Evolutionary conservation across 2,888 invertebrate species (phyloP), one percentile per base, ranked within the genome.

Genomic region (Galerucella pusilla): DNA sequence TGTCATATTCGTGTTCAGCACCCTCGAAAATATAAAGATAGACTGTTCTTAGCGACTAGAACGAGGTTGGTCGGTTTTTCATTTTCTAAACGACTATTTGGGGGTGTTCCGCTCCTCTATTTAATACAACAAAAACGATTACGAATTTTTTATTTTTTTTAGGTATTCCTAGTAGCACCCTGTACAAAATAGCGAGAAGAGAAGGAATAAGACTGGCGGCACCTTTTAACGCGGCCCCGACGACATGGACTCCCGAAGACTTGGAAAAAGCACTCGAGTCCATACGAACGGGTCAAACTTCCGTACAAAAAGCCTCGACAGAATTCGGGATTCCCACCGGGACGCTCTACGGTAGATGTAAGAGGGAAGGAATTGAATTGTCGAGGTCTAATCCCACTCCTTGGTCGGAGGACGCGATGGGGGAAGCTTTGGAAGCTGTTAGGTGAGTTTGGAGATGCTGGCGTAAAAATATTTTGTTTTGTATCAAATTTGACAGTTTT

Each of bases 321-420:
- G 94, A 94, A 87, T 96, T 93, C 87, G 96, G 96, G 71, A 96
- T 96, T 84, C 96, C 96, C 60, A 95, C 95, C 69, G 96, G 96
- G 20, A 96, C 96, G 12, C 88, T 96, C 20, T 96, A 96, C 84
- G 96, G 96, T 2, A 90, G 96, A 81, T 96, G 96, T 87, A 96
- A 96, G 85, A 90, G 96, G 67, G 96, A 96, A 87, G 96, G 96
- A 66, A 96, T 96, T 81, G 96, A 96, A 87, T 88, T 96, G 80
- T 95, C 95, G 7, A 92, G 96, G 81, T 94, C 95, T 73, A 95
- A 95, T 89, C 95, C 96, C n/a, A 95, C 96, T 63, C 96, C 96
- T 11, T 96, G 96, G 96, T 95, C 96, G n/a, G 96, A 96, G 86
- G 95, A 94, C 85, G 96, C 96, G 45, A 96, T 96, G 96, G 94